Percentiles rank a stretch among this genome's conserved stretches.
phyloP scores from a whole-genome alignment of 2,797 vertebrate genomes.

The Oreortyx pictus region DNA sequence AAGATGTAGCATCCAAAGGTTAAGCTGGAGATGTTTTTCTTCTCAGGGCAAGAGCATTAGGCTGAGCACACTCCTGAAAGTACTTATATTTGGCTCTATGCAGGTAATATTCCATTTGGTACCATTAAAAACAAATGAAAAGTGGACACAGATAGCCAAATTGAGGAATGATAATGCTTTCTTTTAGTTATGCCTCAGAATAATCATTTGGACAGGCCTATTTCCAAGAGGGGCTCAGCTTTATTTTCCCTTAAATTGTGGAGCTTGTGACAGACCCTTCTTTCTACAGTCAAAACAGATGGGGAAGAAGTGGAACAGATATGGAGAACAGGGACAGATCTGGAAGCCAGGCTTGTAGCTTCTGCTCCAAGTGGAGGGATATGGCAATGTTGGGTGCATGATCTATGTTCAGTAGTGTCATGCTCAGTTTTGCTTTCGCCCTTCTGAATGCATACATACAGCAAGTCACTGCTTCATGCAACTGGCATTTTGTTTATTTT shows the following conservation, averaged over 20 bases:
- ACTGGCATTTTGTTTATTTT: constrained; percentile 26
- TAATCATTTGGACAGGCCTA: background rate
- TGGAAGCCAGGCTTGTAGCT: fast-evolving
- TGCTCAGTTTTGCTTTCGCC: background rate
- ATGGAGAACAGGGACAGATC: background rate
- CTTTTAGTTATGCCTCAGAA: background rate
- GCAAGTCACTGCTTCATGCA: background rate
- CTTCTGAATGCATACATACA: background rate
- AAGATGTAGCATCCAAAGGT: background rate
- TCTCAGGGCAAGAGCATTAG: background rate
- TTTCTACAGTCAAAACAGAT: too few relatives aligned
- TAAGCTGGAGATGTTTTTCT: background rate
- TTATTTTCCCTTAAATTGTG: background rate
- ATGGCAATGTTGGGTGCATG: background rate
- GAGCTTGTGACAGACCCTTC: background rate
- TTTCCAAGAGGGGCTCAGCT: background rate
- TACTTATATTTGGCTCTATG: background rate
- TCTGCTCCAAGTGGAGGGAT: background rate
- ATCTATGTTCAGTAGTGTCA: background rate
- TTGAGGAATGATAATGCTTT: background rate
- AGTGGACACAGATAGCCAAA: background rate
- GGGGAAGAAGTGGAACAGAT: background rate
- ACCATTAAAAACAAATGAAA: background rate
- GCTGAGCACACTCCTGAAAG: background rate
- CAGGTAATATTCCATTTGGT: background rate